A percentile compares a stretch with the other conserved stretches of the same genome.
phyloP scores from a whole-genome alignment of 2,113 vertebrate genomes.

The Carollia perspicillata region DNA sequence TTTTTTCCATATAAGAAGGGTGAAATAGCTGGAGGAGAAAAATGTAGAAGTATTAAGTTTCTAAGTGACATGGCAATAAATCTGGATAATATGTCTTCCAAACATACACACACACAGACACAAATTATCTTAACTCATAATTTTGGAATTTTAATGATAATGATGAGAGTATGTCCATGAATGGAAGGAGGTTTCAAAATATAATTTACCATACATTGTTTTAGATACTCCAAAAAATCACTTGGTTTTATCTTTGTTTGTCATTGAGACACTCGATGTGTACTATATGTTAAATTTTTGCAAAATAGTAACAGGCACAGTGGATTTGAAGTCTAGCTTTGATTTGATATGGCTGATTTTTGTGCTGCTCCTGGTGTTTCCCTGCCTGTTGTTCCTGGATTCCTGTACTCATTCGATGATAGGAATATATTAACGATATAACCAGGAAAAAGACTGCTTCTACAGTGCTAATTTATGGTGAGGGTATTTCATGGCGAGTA shows the following conservation, averaged over 20 bases:
- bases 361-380: neutral
- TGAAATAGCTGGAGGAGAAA: neutral
- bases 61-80: neutral
- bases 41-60: neutral
- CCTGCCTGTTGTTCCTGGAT: neutral
- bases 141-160: slow-evolving; percentile 24
- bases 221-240: neutral
- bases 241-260: neutral
- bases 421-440: neutral
- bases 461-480: slow-evolving; percentile 14
- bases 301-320: neutral
- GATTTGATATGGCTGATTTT: neutral
- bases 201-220: neutral
- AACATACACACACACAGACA: neutral
- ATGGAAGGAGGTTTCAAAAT: neutral
- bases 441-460: neutral
- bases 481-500: neutral
- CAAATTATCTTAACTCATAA: neutral
- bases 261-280: neutral
- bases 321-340: neutral
- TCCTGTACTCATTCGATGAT: neutral
- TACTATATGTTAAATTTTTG: neutral
- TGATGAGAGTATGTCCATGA: neutral
- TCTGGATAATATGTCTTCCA: neutral
- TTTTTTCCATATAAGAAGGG: neutral